Conservation (phyloP, 2,113 vertebrate genomes). For the Silurus asotus region DNA sequence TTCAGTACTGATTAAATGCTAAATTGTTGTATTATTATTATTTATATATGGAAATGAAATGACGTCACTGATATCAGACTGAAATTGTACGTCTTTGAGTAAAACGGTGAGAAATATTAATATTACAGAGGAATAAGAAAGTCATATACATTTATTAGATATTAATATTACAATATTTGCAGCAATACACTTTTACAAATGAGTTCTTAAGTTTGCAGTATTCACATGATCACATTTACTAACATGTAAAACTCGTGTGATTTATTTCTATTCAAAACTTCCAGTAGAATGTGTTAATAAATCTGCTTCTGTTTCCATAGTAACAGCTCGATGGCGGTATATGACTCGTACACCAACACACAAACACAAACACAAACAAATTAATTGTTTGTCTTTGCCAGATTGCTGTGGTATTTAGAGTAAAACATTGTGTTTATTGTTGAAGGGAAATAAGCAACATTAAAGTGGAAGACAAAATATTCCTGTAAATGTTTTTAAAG, state of each 20-base stretch:
- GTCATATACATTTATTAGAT: neutral
- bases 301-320: too few species aligned
- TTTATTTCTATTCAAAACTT: too few species aligned
- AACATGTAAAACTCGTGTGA: neutral
- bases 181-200: neutral
- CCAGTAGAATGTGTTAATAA: too few species aligned
- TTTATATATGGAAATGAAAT: neutral
- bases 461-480: neutral
- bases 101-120: neutral
- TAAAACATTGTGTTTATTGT: neutral
- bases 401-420: neutral
- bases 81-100: neutral
- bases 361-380: too few species aligned
- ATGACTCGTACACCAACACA: too few species aligned
- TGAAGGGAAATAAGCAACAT: neutral
- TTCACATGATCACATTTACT: neutral
- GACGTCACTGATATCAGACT: neutral
- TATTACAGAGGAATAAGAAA: neutral
- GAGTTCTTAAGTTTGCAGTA: neutral
- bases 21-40: neutral
- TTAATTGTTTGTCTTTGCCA: neutral
- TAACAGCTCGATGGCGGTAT: too few species aligned
- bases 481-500: too few species aligned
- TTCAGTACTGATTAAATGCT: neutral
- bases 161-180: neutral